Evolutionary conservation across 2,797 vertebrate genomes (phyloP), one percentile per base, ranked within the genome.

Genomic region (Acestrorhynchus altus): DNA sequence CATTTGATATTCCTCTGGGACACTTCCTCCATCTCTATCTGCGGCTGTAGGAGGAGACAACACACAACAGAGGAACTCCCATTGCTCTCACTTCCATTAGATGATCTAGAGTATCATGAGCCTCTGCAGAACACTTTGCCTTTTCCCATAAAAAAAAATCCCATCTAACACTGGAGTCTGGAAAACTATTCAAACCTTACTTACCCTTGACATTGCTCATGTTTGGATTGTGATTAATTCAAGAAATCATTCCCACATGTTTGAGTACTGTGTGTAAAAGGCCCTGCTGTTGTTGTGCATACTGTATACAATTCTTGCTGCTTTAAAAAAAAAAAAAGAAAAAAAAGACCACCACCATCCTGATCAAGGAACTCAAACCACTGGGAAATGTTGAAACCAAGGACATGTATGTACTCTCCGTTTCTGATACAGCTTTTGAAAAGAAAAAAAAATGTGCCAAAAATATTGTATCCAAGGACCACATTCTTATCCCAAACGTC

Each of bases 221-320:
- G 59, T 82, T 76, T 66, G 47, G 28, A 65, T 72, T 70, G 73
- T 73, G 35, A 71, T 74, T 54, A 54, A 42, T 69, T 65, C 51
- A 76, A 16, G 70, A 40, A 77, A 61, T 74, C 63, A 76, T 78
- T 83, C 70, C 74, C 64, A 59, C 59, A 70, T 35, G 64, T 83
- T 77, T 76, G 83, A 46, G 65, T 35, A 56, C 51, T 90, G 88
- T 91, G 90, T 89, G 89, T 91, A 88, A 73, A 87, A 82, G 63
- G 87, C 84, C 87, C 87, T 90, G 84, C 88, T 88, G 89, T 89
- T 91, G 86, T 91, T 90, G 28, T 76, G 39, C 73, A 69, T 81
- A 73, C 74, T 81, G 78, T 82, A 73, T 68, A 78, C 16, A 57
- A 67, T 74, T 28, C 47, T 44, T 83, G 72, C 77, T 82, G 82